phyloP scores from a whole-genome alignment of 37 sponge, comb jelly and placozoan species.

The Eunapius fragilis region DNA sequence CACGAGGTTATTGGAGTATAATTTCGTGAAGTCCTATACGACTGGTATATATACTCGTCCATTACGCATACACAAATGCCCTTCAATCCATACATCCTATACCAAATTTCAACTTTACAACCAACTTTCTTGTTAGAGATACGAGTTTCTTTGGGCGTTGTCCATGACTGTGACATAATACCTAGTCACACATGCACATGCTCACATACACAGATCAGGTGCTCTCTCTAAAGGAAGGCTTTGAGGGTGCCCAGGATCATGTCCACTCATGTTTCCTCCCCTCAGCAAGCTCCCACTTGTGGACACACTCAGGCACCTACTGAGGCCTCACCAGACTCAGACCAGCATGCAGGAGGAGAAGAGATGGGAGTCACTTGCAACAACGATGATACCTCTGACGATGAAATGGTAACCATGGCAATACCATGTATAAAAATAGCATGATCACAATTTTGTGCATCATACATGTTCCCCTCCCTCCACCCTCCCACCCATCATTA shows the following conservation, averaged over 20 bases:
- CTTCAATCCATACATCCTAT: too few species aligned
- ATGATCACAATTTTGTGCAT: neutral
- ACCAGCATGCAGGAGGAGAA: neutral
- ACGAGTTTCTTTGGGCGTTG: too few species aligned
- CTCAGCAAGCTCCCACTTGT: neutral
- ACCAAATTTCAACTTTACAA: too few species aligned
- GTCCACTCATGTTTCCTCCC: neutral
- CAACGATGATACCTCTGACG: slow-evolving; percentile 20
- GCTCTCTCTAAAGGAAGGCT: neutral
- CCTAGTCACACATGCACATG: too few species aligned
- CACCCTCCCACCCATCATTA: neutral
- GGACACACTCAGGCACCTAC: too few species aligned
- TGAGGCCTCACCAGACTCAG: neutral
- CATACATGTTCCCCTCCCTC: neutral
- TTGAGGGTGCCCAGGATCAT: neutral
- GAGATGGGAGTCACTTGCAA: neutral
- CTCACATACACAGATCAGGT: neutral
- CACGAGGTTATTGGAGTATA: too few species aligned
- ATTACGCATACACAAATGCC: too few species aligned
- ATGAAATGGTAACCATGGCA: slow-evolving; percentile 13
- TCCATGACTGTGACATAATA: too few species aligned
- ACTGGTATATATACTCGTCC: too few species aligned
- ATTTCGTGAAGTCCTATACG: too few species aligned
- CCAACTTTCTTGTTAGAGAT: too few species aligned
- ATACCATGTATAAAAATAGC: neutral